Percentiles rank a stretch among this genome's conserved stretches.
Evolutionary conservation across 1,140 invertebrate species (phyloP).

Genomic region (Wiebesia pumilae): DNA sequence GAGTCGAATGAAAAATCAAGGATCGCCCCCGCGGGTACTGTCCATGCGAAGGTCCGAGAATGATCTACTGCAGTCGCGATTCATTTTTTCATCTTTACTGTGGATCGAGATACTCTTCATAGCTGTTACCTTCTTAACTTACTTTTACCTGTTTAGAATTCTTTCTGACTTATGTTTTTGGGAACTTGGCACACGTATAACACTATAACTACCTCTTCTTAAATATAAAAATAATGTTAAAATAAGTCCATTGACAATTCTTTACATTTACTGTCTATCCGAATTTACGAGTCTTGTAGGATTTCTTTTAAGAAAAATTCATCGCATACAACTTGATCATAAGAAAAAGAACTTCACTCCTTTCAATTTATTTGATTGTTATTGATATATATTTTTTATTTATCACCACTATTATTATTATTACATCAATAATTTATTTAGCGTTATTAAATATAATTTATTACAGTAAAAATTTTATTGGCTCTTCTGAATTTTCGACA

Average conservation of each 20-base stretch:
- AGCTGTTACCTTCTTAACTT: not conserved
- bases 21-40: not conserved
- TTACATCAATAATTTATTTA: not conserved
- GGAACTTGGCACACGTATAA: not conserved
- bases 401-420: not conserved
- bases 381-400: not conserved
- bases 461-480: no score
- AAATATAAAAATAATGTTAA: not conserved
- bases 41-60: not conserved
- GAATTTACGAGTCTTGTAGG: not conserved
- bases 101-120: not conserved
- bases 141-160: not conserved
- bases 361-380: not conserved
- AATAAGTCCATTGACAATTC: not conserved
- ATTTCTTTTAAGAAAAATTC: not conserved
- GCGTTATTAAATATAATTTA: no score
- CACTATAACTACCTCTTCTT: not conserved
- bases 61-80: not conserved
- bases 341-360: not conserved
- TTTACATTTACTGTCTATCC: not conserved
- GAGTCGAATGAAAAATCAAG: constrained; percentile 10
- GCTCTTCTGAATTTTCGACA: no score
- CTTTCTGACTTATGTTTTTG: not conserved
- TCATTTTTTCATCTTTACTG: not conserved
- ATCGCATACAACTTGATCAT: not conserved